Evolutionary conservation across 2,797 vertebrate genomes (phyloP).

Genomic region (Aulostomus chinensis): DNA sequence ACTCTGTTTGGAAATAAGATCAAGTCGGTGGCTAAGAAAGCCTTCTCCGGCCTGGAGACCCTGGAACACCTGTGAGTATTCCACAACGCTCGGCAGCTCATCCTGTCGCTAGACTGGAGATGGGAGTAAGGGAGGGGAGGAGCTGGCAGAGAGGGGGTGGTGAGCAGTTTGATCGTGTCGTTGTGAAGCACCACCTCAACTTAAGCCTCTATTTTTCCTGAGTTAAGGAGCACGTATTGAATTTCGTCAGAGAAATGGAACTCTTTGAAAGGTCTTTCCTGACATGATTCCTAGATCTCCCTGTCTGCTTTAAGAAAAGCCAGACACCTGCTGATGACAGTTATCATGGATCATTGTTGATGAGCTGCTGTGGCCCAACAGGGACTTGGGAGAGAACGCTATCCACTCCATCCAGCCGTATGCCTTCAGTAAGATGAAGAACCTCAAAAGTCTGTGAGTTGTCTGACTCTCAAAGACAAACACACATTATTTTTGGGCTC

Average conservation of each 20-base stretch:
- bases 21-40: constrained; percentile 98
- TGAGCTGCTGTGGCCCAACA: constrained; percentile 64
- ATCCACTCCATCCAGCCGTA: constrained; percentile 92
- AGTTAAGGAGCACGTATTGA: no score
- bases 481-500: background rate
- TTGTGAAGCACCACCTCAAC: constrained; percentile 86
- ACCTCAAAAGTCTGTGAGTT: constrained; percentile 91
- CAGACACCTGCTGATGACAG: background rate
- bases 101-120: constrained; percentile 9
- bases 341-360: constrained; percentile 12
- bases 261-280: constrained; percentile 61
- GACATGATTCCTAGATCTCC: no score
- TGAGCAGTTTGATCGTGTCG: constrained; percentile 90
- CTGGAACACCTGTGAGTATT: constrained; percentile 99
- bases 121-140: constrained; percentile 27
- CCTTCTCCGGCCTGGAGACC: constrained; percentile 94
- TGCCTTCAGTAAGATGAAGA: constrained; percentile 90
- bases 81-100: constrained; percentile 73
- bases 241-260: constrained; percentile 63
- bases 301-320: constrained; percentile 20
- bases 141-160: constrained; percentile 82
- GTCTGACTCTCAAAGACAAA: background rate
- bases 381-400: constrained; percentile 91
- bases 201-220: constrained; percentile 75
- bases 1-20: constrained; percentile 99